Evolutionary conservation across 2,797 vertebrate genomes (phyloP).

Genomic region (Typhlichthys eigenmanni): DNA sequence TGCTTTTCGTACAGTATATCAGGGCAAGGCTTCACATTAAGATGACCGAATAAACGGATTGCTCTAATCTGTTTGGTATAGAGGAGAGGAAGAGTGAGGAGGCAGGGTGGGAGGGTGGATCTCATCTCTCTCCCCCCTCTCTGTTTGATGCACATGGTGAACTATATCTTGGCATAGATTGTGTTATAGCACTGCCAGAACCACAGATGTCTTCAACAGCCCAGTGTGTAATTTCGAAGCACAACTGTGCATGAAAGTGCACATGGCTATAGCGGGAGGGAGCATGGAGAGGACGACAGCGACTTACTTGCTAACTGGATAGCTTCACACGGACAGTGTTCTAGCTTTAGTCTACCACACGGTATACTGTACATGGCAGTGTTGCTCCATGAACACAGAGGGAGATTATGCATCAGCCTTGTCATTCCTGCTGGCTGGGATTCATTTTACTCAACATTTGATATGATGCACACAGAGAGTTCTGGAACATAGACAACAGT

Average conservation of each 20-base stretch:
- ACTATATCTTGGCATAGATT: background rate
- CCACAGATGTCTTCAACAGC: too few relatives aligned
- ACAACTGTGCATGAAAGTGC: too few relatives aligned
- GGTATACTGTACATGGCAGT: too few relatives aligned
- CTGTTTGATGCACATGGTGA: background rate
- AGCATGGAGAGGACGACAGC: too few relatives aligned
- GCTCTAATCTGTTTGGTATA: constrained; percentile 9
- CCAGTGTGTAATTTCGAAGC: too few relatives aligned
- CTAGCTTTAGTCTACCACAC: too few relatives aligned
- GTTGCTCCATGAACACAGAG: too few relatives aligned
- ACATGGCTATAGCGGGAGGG: too few relatives aligned
- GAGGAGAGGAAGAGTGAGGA: background rate
- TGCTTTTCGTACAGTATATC: background rate
- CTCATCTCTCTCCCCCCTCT: background rate
- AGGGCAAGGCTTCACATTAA: background rate
- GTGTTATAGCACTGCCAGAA: background rate
- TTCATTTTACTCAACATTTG: background rate
- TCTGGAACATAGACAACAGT: background rate
- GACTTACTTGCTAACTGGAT: too few relatives aligned
- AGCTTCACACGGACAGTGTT: too few relatives aligned
- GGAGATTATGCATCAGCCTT: too few relatives aligned
- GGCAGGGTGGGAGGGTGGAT: background rate
- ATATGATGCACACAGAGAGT: background rate
- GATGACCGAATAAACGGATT: background rate
- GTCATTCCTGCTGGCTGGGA: background rate